Evolutionary conservation across 2,797 vertebrate genomes (phyloP).

Genomic region (Danio kyathit): DNA sequence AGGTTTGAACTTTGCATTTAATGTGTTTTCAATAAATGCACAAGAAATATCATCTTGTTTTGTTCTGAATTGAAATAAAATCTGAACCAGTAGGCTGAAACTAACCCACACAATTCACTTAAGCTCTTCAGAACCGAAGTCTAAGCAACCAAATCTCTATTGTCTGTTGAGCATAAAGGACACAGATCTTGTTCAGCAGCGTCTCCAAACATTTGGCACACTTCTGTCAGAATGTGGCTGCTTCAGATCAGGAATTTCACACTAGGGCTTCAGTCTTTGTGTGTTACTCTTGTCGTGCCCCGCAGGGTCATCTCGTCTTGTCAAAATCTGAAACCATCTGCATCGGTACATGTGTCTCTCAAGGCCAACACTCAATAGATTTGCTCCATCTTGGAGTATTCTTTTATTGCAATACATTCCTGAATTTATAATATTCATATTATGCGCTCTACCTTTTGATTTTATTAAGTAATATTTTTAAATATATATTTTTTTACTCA

Average conservation of each 20-base stretch:
- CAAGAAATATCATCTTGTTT: too few species aligned
- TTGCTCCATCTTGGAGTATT: background rate
- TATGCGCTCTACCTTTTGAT: background rate
- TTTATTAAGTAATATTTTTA: too few species aligned
- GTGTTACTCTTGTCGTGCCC: background rate
- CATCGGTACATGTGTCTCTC: background rate
- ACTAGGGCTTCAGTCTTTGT: conserved; percentile 55
- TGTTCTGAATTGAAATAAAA: background rate
- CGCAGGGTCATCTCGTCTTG: background rate
- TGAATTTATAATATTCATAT: conserved; percentile 9
- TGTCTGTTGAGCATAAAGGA: conserved; percentile 28
- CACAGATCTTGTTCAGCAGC: conserved; percentile 58
- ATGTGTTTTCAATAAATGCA: too few species aligned
- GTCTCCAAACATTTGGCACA: conserved; percentile 66
- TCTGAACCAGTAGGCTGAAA: background rate
- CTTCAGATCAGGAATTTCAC: conserved; percentile 65
- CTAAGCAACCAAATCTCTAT: background rate
- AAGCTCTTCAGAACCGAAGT: background rate
- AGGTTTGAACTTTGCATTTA: background rate
- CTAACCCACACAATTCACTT: background rate
- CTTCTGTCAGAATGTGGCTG: conserved; percentile 66
- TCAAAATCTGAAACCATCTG: conserved; percentile 17
- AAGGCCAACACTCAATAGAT: background rate
- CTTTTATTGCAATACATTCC: background rate
- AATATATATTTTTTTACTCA: too few species aligned